Base-by-base conservation (phyloP, 2,888 invertebrate species). In the Lepas anatifera region DNA sequence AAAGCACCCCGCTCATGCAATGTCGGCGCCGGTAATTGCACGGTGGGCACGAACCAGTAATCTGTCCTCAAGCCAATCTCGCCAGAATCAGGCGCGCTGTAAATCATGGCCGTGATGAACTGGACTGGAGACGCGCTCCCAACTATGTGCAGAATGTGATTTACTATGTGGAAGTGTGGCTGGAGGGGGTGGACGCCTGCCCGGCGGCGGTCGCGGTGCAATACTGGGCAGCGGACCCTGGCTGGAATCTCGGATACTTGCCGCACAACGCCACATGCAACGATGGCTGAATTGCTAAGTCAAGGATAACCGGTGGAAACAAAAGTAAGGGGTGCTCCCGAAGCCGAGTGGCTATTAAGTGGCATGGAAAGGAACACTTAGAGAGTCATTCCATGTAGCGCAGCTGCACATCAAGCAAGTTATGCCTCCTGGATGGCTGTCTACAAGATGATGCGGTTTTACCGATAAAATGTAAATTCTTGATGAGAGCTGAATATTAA, bases 1-100 rank as follows among this genome's bases (percentile, higher is more conserved):
- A 35, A 58, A 58, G 58, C 35, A 58, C 58, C 18, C 8, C 6
- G 58, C 25, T 58, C 58, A 58, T 58, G 58, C 58, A 58, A 58
- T 35, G 58, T 1, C 58, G 35, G 58, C 32, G 2, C 18, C 18
- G 32, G 35, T 58, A 58, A 58, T 58, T 58, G 35, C 35, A 58
- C 32, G 32, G 18, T 18, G 18, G 25, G 22, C 10, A 22, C 16
- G 4, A 22, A 8, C 25, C 32, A 35, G 35, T 58, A 58, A 58
- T 58, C 58, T 58, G 58, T 58, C 58, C 58, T 35, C 58, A 35
- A 58, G 58, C 58, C 35, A 58, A 22, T 35, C 52, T 52, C 58
- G 18, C 25, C 2, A 8, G 16, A 22, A 35, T 22, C 58, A 35
- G 32, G 18, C 58, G 16, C n/a, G 16, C 22, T 22, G 16, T 22